These are phyloP conservation scores for Neotoxoptera formosana DNA, from an alignment of 1,140 invertebrate species.

Conservation along the genomic window DNA sequence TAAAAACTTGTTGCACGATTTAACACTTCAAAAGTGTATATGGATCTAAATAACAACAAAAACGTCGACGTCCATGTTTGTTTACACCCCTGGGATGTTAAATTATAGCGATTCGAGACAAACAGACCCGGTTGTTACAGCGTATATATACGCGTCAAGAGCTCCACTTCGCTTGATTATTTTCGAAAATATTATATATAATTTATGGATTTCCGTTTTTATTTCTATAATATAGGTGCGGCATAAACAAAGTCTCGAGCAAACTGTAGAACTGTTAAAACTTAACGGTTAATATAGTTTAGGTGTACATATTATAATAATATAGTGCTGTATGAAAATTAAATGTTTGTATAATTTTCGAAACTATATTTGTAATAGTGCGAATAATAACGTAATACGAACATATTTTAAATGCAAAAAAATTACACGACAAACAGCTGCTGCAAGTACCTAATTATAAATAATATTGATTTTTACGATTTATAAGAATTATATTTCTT, in stretches of 20 bases:
- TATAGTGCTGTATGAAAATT: not conserved
- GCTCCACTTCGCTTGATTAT: conserved; percentile 35
- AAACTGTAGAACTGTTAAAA: not conserved
- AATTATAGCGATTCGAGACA: conserved; percentile 8
- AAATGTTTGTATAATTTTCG: not conserved
- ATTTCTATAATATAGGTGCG: not conserved
- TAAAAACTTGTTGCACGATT: conserved; percentile 39
- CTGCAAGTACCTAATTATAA: not conserved
- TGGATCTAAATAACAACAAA: conserved; percentile 42
- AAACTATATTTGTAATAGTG: no score
- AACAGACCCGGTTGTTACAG: not conserved
- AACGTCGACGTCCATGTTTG: not conserved
- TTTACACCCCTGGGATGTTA: conserved; percentile 35
- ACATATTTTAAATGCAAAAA: not conserved
- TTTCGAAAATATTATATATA: not conserved
- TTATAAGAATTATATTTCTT: not conserved
- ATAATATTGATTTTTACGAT: not conserved
- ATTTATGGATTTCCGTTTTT: not conserved
- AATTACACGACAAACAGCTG: not conserved
- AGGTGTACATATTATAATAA: not conserved
- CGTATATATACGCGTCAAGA: conserved; percentile 18
- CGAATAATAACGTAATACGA: no score
- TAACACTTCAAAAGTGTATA: conserved; percentile 18
- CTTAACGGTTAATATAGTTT: not conserved
- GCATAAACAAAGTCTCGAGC: not conserved